These are phyloP conservation scores for Danio albolineatus DNA, from an alignment of 2,797 vertebrate species.

Conservation along the genomic window DNA sequence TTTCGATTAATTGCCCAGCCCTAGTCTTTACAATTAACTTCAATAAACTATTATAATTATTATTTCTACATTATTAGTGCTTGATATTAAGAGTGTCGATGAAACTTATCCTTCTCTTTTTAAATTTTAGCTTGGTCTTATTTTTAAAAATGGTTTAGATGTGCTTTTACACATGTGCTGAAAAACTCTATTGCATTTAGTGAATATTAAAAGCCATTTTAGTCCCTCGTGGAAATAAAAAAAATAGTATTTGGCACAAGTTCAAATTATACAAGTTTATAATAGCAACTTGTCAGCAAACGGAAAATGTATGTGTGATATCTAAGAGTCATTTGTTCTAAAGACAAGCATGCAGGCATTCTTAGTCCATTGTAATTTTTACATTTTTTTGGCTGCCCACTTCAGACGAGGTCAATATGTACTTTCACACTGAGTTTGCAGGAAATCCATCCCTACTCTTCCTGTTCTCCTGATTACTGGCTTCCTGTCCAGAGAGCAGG, in stretches of 20 bases:
- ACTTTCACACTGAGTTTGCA: constrained; percentile 76
- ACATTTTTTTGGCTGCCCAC: constrained; percentile 44
- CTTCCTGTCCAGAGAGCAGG: constrained; percentile 81
- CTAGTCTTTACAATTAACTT: too few species aligned
- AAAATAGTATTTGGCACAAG: not conserved
- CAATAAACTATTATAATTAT: too few species aligned
- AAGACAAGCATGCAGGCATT: constrained; percentile 9
- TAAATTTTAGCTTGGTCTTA: not conserved
- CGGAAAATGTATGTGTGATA: not conserved
- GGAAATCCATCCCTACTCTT: constrained; percentile 82
- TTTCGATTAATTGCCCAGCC: too few species aligned
- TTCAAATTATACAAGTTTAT: not conserved
- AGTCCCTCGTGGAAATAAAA: not conserved
- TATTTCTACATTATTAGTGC: too few species aligned
- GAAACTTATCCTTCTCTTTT: not conserved
- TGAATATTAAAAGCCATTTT: not conserved
- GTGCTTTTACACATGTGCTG: not conserved
- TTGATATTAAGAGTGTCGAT: not conserved
- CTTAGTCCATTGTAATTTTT: constrained; percentile 53
- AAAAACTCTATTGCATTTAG: not conserved
- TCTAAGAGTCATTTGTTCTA: not conserved
- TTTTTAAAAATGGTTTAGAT: not conserved
- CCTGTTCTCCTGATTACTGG: constrained; percentile 84
- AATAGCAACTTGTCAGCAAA: not conserved
- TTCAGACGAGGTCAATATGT: constrained; percentile 66